Conservation (phyloP, 2,113 vertebrate genomes). For the Pelvicachromis taeniatus region DNA sequence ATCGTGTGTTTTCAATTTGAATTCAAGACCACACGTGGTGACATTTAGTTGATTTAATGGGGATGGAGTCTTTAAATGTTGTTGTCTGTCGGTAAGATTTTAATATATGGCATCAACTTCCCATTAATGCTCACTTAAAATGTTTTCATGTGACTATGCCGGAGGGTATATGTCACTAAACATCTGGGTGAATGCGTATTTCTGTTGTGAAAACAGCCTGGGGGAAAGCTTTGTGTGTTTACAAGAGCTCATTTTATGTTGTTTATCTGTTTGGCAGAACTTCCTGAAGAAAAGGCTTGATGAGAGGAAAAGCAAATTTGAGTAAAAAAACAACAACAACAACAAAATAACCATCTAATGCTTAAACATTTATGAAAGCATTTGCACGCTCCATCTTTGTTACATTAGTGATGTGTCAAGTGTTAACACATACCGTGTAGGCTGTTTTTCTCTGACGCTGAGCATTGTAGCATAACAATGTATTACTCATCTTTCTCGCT, state of each 20-base stretch:
- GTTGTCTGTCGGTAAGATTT: not conserved
- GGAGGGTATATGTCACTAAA: not conserved
- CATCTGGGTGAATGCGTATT: not conserved
- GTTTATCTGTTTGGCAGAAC: not conserved
- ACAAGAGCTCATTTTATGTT: not conserved
- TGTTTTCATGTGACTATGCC: not conserved
- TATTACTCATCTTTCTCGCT: not conserved
- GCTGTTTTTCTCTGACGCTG: not conserved
- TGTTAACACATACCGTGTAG: not conserved
- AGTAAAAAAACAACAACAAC: not conserved
- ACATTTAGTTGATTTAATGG: not conserved
- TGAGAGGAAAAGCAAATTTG: not conserved
- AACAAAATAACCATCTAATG: not conserved
- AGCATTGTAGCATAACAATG: not conserved
- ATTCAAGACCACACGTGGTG: fast-evolving
- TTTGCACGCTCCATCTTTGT: not conserved
- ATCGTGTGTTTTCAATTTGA: not conserved
- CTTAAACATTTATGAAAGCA: not conserved
- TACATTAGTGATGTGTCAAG: not conserved
- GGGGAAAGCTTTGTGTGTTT: not conserved
- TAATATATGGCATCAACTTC: not conserved
- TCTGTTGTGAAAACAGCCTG: not conserved
- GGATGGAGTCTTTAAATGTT: not conserved
- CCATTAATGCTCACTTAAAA: not conserved
- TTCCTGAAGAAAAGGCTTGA: not conserved